Evolutionary conservation across 2,888 invertebrate genomes (phyloP).

Genomic region (Tanypteryx hageni): DNA sequence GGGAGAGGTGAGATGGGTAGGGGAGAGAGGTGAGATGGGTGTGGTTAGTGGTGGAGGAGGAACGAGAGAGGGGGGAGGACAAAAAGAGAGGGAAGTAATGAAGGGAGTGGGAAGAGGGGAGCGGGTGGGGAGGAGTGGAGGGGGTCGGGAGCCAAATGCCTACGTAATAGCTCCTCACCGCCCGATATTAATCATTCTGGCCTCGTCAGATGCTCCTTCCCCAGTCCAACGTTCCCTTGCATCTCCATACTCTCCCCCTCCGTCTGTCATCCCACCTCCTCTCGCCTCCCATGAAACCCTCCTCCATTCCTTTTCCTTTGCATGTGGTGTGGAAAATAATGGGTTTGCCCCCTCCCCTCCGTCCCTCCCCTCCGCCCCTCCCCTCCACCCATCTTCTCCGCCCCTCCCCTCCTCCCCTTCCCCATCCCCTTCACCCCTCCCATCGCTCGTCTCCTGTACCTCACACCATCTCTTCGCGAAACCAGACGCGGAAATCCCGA

Average conservation of each 20-base stretch:
- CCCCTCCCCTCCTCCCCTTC: too few relatives aligned
- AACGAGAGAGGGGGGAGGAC: neutral
- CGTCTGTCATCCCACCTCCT: neutral
- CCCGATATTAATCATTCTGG: slow-evolving; percentile 56
- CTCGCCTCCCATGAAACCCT: neutral
- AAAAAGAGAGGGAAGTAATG: neutral
- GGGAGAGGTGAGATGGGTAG: neutral
- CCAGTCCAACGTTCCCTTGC: neutral
- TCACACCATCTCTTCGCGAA: neutral
- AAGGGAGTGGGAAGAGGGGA: neutral
- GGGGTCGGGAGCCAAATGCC: slow-evolving; percentile 38
- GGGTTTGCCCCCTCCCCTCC: neutral
- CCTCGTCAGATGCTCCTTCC: slow-evolving; percentile 21
- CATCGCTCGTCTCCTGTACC: neutral
- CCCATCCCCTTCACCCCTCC: too few relatives aligned
- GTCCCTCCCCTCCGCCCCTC: neutral
- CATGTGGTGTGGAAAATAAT: slow-evolving; percentile 44
- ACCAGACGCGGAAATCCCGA: neutral
- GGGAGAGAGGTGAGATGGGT: neutral
- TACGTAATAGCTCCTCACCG: slow-evolving; percentile 31
- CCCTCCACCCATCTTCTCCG: too few relatives aligned
- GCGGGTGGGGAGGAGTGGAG: neutral
- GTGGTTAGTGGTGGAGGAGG: neutral
- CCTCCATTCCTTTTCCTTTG: neutral
- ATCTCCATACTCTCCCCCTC: neutral